These are phyloP conservation scores for Nephrocerus scutellatus DNA, from an alignment of 2,888 invertebrate genomes.

Conservation along the genomic window DNA sequence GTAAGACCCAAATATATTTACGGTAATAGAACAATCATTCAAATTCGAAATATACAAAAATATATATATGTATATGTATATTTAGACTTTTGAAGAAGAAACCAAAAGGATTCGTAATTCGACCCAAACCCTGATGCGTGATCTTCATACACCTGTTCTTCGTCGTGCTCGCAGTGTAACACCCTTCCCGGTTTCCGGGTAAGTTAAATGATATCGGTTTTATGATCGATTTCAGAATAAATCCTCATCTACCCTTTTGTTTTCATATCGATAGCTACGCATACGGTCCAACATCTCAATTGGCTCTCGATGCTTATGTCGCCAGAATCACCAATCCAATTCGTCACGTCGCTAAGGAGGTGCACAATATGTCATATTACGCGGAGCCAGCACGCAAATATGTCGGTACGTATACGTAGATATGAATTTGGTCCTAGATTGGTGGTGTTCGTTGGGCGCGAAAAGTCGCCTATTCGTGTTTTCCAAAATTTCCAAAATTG, in stretches of 20 bases:
- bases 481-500: slow-evolving; percentile 11
- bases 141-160: slow-evolving; percentile 68
- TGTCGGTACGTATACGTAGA: slow-evolving; percentile 52
- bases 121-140: slow-evolving; percentile 65
- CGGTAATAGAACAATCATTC: too few species aligned
- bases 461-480: not conserved
- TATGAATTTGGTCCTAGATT: slow-evolving; percentile 1
- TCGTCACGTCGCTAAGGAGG: slow-evolving; percentile 56
- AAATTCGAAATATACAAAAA: too few species aligned
- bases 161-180: slow-evolving; percentile 59
- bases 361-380: slow-evolving; percentile 60
- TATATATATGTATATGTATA: slow-evolving; percentile 18
- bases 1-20: too few species aligned
- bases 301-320: slow-evolving; percentile 61
- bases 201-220: too few species aligned
- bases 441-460: too few species aligned
- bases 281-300: slow-evolving; percentile 46
- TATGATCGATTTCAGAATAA: too few species aligned
- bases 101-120: slow-evolving; percentile 73
- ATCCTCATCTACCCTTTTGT: too few species aligned
- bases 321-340: slow-evolving; percentile 60
- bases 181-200: slow-evolving; percentile 44
- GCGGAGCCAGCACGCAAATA: slow-evolving; percentile 61
- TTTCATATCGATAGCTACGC: slow-evolving; percentile 26
- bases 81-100: slow-evolving; percentile 76